phyloP scores from a whole-genome alignment of 2,797 vertebrate species.

The Pantherophis alleghaniensis region DNA sequence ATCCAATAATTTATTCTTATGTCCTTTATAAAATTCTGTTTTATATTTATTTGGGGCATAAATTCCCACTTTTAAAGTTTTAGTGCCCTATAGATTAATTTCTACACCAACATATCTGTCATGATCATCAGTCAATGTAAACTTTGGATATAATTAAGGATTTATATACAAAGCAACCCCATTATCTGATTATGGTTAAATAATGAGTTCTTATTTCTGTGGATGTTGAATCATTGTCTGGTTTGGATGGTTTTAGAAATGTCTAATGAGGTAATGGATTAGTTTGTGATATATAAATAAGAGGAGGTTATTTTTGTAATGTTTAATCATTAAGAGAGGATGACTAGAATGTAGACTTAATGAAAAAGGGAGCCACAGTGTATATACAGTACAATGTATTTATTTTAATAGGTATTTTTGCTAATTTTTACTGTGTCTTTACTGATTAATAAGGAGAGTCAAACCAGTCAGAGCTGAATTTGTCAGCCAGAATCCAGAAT shows the following conservation, averaged over 20 bases:
- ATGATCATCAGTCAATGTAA: not conserved
- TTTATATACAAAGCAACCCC: not conserved
- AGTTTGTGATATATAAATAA: not conserved
- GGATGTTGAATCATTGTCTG: not conserved
- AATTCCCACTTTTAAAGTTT: not conserved
- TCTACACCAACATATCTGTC: not conserved
- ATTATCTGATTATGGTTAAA: not conserved
- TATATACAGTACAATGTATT: no score
- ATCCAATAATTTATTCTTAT: not conserved
- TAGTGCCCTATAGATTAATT: not conserved
- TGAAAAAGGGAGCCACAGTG: not conserved
- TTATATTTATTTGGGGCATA: not conserved
- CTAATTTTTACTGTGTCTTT: not conserved
- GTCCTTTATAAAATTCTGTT: no score
- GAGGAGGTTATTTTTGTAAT: not conserved
- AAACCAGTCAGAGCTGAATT: not conserved
- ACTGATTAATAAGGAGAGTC: not conserved
- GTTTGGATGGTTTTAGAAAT: not conserved
- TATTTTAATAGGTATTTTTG: not conserved
- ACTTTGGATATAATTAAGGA: not conserved
- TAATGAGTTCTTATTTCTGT: not conserved
- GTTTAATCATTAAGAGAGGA: not conserved
- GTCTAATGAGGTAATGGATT: not conserved
- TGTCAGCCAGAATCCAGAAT: not conserved
- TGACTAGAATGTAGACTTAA: not conserved